phyloP scores from a whole-genome alignment of 1,140 invertebrate genomes.

The Bactericera cockerelli region DNA sequence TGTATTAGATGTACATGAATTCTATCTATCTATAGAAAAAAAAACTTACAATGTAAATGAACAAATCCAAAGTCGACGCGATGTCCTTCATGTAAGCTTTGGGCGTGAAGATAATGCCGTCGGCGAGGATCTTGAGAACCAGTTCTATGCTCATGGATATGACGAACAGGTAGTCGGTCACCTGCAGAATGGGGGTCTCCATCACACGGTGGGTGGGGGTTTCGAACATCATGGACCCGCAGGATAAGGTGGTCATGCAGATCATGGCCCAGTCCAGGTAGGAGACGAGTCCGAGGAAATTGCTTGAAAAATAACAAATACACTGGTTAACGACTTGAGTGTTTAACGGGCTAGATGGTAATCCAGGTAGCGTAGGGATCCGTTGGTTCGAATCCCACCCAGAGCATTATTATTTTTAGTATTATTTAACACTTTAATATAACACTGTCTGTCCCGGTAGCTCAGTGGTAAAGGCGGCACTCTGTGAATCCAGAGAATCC shows the following conservation, averaged over 20 bases:
- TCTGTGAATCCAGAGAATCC: too few relatives aligned
- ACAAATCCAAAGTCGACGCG: conserved; percentile 89
- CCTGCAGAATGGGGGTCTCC: conserved; percentile 69
- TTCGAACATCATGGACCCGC: conserved; percentile 98
- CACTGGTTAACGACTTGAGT: too few relatives aligned
- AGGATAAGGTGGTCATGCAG: conserved; percentile 89
- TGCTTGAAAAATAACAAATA: conserved; percentile 54
- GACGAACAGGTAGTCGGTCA: conserved; percentile 96
- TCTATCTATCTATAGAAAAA: too few relatives aligned
- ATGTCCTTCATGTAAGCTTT: conserved; percentile 97
- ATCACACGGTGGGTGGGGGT: conserved; percentile 76
- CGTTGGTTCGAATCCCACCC: too few relatives aligned
- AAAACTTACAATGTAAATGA: conserved; percentile 80
- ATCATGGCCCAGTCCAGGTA: conserved; percentile 99
- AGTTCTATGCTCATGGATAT: conserved; percentile 96
- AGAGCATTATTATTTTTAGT: too few relatives aligned
- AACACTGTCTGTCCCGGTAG: too few relatives aligned
- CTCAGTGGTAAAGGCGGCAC: too few relatives aligned
- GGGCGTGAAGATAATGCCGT: conserved; percentile 97
- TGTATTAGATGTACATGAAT: too few relatives aligned
- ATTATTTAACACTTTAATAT: too few relatives aligned
- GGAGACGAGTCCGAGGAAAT: conserved; percentile 91
- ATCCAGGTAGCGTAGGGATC: too few relatives aligned
- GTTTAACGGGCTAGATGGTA: too few relatives aligned
- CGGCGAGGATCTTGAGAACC: conserved; percentile 86